Percentiles rank a stretch among this genome's conserved stretches.
Evolutionary conservation across 2,797 vertebrate species (phyloP).

Genomic region (Luscinia luscinia): DNA sequence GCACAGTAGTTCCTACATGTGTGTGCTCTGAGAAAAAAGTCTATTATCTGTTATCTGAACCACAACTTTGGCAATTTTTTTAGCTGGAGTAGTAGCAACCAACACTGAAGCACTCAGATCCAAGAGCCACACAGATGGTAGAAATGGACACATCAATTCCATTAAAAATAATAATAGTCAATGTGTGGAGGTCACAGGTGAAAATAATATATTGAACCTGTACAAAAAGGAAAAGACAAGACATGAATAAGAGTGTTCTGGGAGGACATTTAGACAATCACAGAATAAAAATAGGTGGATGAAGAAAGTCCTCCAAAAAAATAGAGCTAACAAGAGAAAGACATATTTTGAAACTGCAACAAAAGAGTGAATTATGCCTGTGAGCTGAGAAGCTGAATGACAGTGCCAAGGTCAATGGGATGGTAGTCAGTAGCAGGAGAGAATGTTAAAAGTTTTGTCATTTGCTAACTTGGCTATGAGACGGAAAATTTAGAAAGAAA

Average conservation of each 20-base stretch:
- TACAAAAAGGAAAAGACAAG: slow-evolving; percentile 3
- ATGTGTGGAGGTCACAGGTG: neutral
- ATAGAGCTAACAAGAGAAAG: neutral
- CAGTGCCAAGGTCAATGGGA: neutral
- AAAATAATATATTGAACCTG: neutral
- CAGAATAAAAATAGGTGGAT: neutral
- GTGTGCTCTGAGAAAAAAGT: neutral
- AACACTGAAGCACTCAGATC: neutral
- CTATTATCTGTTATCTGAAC: neutral
- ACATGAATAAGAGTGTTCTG: neutral
- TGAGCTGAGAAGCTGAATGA: slow-evolving; percentile 9
- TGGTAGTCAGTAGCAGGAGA: neutral
- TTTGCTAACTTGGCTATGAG: neutral
- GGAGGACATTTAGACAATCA: neutral
- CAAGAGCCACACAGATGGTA: neutral
- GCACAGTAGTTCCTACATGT: neutral
- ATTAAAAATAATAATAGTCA: slow-evolving; percentile 6
- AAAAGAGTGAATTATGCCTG: neutral
- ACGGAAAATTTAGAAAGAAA: neutral
- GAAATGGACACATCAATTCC: neutral
- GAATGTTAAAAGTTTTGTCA: neutral
- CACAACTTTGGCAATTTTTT: neutral
- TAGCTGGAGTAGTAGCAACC: neutral
- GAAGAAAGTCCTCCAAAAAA: neutral
- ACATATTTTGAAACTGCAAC: neutral